Evolutionary conservation across 1,140 invertebrate genomes (phyloP).

Genomic region (Drosophila orena): DNA sequence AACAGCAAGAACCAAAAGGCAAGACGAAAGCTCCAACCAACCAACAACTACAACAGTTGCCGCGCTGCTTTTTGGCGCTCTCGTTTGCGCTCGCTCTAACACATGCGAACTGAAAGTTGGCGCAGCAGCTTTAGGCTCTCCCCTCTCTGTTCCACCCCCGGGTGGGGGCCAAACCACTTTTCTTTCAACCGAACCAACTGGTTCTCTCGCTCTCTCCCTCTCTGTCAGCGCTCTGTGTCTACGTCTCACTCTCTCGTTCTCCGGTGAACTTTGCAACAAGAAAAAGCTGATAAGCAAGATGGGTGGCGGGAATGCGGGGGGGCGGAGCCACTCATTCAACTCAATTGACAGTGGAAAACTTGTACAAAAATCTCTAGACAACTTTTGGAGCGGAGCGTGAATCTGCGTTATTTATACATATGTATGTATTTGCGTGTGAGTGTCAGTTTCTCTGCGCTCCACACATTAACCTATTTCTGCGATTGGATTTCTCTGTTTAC

Average conservation of each 20-base stretch:
- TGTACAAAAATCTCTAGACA: constrained; percentile 73
- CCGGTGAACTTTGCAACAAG: constrained; percentile 35
- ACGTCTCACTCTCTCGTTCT: constrained; percentile 33
- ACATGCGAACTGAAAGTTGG: constrained; percentile 67
- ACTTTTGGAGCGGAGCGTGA: constrained; percentile 66
- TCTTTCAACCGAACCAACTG: constrained; percentile 27
- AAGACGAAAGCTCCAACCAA: constrained; percentile 35
- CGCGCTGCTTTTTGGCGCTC: constrained; percentile 60
- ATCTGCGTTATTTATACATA: constrained; percentile 33
- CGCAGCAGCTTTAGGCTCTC: constrained; percentile 57
- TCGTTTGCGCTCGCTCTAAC: constrained; percentile 80
- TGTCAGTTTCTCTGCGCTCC: constrained; percentile 48
- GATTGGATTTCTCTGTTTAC: constrained; percentile 77
- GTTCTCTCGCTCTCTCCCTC: constrained; percentile 49
- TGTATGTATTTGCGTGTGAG: not conserved
- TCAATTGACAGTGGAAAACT: constrained; percentile 79
- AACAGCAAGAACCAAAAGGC: constrained; percentile 22
- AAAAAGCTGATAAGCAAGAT: constrained; percentile 51
- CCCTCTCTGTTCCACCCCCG: not conserved
- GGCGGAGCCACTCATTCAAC: constrained; percentile 71
- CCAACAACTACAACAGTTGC: constrained; percentile 51
- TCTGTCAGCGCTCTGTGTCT: constrained; percentile 18
- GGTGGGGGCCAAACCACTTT: not conserved
- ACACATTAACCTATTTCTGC: constrained; percentile 70
- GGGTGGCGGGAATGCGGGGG: constrained; percentile 1